phyloP scores from a whole-genome alignment of 2,888 invertebrate species.

The Zeuzera pyrina region DNA sequence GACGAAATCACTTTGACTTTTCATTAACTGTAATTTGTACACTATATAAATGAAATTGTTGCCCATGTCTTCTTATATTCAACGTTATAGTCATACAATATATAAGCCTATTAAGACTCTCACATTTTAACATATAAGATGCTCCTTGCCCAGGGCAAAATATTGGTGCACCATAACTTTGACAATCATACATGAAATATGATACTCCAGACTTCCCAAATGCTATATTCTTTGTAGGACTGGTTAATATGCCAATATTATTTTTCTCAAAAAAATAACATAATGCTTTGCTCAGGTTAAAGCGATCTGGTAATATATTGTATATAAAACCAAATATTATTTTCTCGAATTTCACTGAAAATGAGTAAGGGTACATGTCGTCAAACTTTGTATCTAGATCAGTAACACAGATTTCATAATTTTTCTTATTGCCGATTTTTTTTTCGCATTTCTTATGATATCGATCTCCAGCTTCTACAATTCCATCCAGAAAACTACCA shows the following conservation, averaged over 20 bases:
- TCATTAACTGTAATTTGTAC: conserved; percentile 33
- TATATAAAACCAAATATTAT: conserved; percentile 76
- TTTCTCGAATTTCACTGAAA: conserved; percentile 70
- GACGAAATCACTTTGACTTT: conserved; percentile 33
- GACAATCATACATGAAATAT: conserved; percentile 80
- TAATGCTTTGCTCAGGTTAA: conserved; percentile 76
- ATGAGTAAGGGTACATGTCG: conserved; percentile 71
- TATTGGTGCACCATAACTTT: conserved; percentile 73
- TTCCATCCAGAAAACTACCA: conserved; percentile 73
- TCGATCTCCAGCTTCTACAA: conserved; percentile 72
- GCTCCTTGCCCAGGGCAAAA: conserved; percentile 73
- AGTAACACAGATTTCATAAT: conserved; percentile 72
- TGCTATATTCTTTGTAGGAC: conserved; percentile 64
- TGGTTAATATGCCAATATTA: conserved; percentile 68
- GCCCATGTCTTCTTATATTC: conserved; percentile 67
- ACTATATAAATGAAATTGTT: conserved; percentile 66
- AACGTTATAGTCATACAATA: conserved; percentile 76
- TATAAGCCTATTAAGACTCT: conserved; percentile 73
- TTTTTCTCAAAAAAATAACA: conserved; percentile 72
- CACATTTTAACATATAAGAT: conserved; percentile 75
- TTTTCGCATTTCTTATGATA: conserved; percentile 68
- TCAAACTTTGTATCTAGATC: conserved; percentile 70
- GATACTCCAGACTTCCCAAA: conserved; percentile 67
- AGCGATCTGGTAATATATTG: conserved; percentile 64
- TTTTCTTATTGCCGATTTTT: conserved; percentile 47